Evolutionary conservation across 2,113 vertebrate species (phyloP).

Genomic region (Cavia porcellus): DNA sequence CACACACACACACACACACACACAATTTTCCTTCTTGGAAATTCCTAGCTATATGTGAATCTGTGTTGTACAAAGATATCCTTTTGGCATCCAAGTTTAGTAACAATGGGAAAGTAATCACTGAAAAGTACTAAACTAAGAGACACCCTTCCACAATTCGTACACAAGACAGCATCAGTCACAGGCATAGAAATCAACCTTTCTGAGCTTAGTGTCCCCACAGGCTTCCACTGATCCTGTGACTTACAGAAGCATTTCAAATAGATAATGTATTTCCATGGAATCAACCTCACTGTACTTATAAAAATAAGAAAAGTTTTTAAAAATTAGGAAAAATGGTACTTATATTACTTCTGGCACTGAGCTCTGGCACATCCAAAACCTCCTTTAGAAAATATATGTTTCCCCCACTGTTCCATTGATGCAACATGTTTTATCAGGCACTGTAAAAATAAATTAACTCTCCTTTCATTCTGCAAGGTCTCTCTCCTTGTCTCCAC

Average conservation of each 20-base stretch:
- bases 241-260: slow-evolving; percentile 65
- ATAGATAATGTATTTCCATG: slow-evolving; percentile 63
- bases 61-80: slow-evolving; percentile 71
- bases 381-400: not conserved
- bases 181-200: slow-evolving; percentile 64
- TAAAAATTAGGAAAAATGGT: slow-evolving; percentile 72
- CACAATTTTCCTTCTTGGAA: slow-evolving; percentile 43
- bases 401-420: not conserved
- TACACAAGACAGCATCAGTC: slow-evolving; percentile 67
- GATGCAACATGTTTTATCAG: not conserved
- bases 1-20: not conserved
- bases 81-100: slow-evolving; percentile 70
- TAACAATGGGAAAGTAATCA: slow-evolving; percentile 80
- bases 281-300: not conserved
- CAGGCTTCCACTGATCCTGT: slow-evolving; percentile 32
- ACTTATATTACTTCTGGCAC: not conserved
- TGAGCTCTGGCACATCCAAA: not conserved
- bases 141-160: slow-evolving; percentile 71
- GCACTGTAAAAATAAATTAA: not conserved
- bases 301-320: slow-evolving; percentile 74
- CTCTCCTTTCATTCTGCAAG: not conserved
- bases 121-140: slow-evolving; percentile 58
- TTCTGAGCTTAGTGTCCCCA: slow-evolving; percentile 62
- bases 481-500: no score
- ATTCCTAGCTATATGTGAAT: slow-evolving; percentile 82